Conservation (phyloP, 2,797 vertebrate species). For the Catamblyrhynchus diadema region DNA sequence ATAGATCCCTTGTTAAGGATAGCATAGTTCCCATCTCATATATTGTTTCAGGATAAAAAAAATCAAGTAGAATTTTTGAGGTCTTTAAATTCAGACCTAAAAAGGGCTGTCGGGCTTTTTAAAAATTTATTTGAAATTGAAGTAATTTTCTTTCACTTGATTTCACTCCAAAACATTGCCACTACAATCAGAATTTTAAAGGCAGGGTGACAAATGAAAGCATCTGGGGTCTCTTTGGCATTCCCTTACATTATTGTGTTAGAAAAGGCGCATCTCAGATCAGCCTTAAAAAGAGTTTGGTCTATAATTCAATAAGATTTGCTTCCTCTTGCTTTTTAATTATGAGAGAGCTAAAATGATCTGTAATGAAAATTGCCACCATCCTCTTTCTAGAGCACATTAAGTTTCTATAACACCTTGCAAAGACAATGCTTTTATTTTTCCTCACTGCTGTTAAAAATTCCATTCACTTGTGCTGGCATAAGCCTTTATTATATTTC, state of each 20-base stretch:
- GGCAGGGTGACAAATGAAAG: neutral
- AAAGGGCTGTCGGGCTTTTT: rapidly evolving
- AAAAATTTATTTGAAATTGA: neutral
- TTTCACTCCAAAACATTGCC: neutral
- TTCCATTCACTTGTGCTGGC: neutral
- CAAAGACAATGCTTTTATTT: neutral
- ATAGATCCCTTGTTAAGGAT: neutral
- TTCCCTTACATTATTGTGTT: neutral
- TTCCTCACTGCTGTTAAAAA: neutral
- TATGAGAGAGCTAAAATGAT: neutral
- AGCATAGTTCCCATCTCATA: neutral
- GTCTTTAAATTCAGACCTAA: neutral
- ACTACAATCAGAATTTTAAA: neutral
- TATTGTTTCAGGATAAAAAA: neutral
- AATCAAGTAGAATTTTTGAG: neutral
- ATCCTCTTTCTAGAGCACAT: neutral
- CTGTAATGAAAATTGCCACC: neutral
- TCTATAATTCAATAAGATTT: neutral
- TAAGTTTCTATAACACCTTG: neutral
- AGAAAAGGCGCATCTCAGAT: neutral
- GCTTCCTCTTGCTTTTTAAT: neutral
- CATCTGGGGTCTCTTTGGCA: rapidly evolving
- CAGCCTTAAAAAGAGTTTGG: neutral
- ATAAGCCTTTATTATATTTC: slow-evolving; percentile 25
- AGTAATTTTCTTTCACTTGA: neutral